Evolutionary conservation across 2,113 vertebrate species (phyloP).

Genomic region (Struthio camelus): DNA sequence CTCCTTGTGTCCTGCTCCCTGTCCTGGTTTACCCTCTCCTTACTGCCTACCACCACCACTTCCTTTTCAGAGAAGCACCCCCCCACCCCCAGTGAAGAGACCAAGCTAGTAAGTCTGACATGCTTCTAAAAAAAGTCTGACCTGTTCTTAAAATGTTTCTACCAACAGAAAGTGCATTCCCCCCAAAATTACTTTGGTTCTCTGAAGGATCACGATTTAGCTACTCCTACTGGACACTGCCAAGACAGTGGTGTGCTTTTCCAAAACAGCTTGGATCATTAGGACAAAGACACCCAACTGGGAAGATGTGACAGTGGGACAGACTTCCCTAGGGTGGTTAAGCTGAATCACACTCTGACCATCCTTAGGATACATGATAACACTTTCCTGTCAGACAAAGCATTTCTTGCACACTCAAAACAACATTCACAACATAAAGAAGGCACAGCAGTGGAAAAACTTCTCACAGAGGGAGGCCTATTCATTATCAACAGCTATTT

Average conservation of each 20-base stretch:
- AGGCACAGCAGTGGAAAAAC: not conserved
- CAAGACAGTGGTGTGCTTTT: not conserved
- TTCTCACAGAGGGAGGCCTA: fast-evolving
- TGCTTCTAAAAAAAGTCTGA: not conserved
- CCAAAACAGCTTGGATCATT: not conserved
- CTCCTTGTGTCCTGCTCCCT: not conserved
- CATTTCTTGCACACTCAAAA: not conserved
- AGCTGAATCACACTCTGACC: not conserved
- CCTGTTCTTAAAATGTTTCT: not conserved
- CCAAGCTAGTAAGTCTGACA: not conserved
- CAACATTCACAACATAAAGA: not conserved
- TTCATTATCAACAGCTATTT: not conserved
- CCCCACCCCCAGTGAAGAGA: not conserved
- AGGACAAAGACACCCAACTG: not conserved
- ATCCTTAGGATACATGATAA: not conserved
- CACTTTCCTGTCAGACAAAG: not conserved
- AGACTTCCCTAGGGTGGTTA: not conserved
- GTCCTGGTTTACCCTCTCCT: not conserved
- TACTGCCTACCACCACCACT: not conserved
- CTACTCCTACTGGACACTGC: too few relatives aligned
- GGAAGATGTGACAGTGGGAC: not conserved
- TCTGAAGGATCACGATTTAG: not conserved
- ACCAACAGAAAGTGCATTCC: not conserved
- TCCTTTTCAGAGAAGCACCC: not conserved
- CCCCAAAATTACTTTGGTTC: not conserved